Conservation (phyloP, 2,888 invertebrate genomes). For the Bombylius major region DNA sequence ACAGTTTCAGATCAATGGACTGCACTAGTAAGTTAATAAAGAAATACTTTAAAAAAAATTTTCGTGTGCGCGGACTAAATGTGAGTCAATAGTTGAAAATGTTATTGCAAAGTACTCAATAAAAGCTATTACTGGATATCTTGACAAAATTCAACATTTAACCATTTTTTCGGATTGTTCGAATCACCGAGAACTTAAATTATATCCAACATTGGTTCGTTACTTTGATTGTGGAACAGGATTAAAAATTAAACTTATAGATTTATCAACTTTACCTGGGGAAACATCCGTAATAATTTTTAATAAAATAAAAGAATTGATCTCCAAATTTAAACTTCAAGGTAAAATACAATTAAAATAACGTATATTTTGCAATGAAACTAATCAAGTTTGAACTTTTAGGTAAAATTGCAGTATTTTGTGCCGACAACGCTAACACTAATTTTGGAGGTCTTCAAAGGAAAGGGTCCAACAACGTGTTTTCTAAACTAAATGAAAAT, state of each 20-base stretch:
- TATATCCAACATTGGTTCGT: constrained; percentile 3
- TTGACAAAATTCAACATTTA: neutral
- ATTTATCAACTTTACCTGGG: constrained; percentile 5
- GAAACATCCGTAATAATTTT: constrained; percentile 6
- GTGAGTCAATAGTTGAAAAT: constrained; percentile 2
- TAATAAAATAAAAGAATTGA: no score
- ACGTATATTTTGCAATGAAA: neutral
- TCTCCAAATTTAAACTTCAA: no score
- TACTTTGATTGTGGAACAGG: constrained; percentile 1
- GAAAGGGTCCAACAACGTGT: neutral
- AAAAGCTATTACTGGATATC: no score
- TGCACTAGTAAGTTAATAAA: constrained; percentile 3
- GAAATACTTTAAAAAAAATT: constrained; percentile 5
- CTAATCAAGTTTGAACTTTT: no score
- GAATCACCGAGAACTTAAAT: constrained; percentile 5
- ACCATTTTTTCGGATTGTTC: constrained; percentile 7
- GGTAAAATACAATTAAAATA: no score
- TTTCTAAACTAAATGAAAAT: no score
- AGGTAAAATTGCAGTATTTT: neutral
- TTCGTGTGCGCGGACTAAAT: constrained; percentile 6
- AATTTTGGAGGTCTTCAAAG: neutral
- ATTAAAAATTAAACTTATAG: constrained; percentile 2
- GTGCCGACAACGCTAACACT: neutral
- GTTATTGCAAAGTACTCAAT: neutral
- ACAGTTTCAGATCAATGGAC: constrained; percentile 8